Evolutionary conservation across 2,797 vertebrate genomes (phyloP).

Genomic region (Cynodonichthys magdalenae): DNA sequence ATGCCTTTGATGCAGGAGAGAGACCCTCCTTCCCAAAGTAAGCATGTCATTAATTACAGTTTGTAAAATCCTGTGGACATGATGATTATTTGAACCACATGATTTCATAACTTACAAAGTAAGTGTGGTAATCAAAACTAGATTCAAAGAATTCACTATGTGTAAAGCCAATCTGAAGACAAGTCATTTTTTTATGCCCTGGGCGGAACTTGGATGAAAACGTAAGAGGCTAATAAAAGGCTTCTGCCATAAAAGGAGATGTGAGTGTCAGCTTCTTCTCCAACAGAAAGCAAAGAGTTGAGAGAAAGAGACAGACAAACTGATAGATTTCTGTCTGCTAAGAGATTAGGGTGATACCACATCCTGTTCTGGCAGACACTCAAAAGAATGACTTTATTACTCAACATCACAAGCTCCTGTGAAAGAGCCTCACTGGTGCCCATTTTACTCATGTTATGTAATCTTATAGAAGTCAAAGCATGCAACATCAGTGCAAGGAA

Average conservation of each 20-base stretch:
- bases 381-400: constrained; percentile 49
- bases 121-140: background rate
- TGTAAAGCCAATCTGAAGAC: background rate
- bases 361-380: constrained; percentile 75
- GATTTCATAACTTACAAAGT: background rate
- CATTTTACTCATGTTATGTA: background rate
- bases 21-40: constrained; percentile 92
- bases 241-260: constrained; percentile 46
- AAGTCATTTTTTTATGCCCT: background rate
- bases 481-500: background rate
- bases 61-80: too few species aligned
- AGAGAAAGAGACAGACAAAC: constrained; percentile 40
- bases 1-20: constrained; percentile 93
- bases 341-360: constrained; percentile 67
- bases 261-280: constrained; percentile 15
- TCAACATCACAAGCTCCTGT: constrained; percentile 48
- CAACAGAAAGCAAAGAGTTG: constrained; percentile 38
- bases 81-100: background rate
- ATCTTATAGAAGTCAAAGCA: background rate
- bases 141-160: background rate
- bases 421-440: constrained; percentile 14
- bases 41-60: background rate
- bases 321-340: constrained; percentile 35
- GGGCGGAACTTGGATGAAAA: background rate
- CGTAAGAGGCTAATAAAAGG: background rate